Percentiles rank a stretch among this genome's conserved stretches.
Conservation (phyloP, 64 coral and sea anemone species). For the Montipora cactus region DNA sequence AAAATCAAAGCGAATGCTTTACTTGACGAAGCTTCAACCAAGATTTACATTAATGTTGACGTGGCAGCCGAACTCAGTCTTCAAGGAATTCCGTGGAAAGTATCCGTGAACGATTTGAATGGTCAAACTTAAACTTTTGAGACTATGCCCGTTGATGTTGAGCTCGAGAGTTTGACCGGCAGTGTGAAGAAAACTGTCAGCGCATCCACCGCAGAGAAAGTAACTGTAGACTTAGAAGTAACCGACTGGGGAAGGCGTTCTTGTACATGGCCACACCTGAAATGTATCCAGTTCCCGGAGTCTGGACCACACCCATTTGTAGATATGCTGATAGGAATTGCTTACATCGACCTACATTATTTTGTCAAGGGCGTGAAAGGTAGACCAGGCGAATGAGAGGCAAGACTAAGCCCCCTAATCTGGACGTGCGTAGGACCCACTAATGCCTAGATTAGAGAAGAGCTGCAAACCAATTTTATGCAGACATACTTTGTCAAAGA, state of each 20-base stretch:
- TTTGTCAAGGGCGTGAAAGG: constrained; percentile 58
- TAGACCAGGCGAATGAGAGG: constrained; percentile 47
- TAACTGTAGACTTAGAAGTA: constrained; percentile 58
- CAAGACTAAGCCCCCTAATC: constrained; percentile 43
- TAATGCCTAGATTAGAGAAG: neutral
- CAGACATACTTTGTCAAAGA: neutral
- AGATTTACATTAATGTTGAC: constrained; percentile 52
- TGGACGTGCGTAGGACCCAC: constrained; percentile 44
- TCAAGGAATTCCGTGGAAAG: constrained; percentile 1
- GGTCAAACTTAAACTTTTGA: constrained; percentile 53
- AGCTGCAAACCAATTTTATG: constrained; percentile 37
- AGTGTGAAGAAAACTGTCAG: neutral
- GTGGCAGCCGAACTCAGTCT: constrained; percentile 32
- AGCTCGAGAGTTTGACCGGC: constrained; percentile 55
- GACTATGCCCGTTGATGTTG: constrained; percentile 28
- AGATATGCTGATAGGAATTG: constrained; percentile 46
- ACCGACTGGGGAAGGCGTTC: constrained; percentile 5
- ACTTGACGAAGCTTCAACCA: neutral
- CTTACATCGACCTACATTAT: constrained; percentile 50
- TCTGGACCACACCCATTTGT: no score
- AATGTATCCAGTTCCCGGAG: no score
- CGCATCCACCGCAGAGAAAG: constrained; percentile 32
- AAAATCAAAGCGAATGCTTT: neutral
- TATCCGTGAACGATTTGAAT: constrained; percentile 44
- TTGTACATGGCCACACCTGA: constrained; percentile 22